phyloP scores from a whole-genome alignment of 2,113 vertebrate genomes.

The Megalops atlanticus region DNA sequence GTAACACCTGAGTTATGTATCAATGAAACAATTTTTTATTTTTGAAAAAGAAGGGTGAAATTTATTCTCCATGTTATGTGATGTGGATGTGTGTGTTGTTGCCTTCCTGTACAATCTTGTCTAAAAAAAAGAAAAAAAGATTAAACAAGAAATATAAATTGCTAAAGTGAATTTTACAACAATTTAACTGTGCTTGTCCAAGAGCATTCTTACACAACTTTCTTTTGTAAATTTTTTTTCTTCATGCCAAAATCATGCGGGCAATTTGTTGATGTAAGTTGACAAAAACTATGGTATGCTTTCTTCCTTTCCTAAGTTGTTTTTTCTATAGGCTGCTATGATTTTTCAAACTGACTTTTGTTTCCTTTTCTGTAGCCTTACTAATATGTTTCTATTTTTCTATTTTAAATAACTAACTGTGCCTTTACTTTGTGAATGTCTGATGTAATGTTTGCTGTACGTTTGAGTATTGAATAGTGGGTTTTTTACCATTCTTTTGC shows the following conservation, averaged over 20 bases:
- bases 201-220: slow-evolving; percentile 99
- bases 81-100: slow-evolving; percentile 99
- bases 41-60: slow-evolving; percentile 81
- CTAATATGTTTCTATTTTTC: slow-evolving; percentile 62
- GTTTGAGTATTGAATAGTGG: slow-evolving; percentile 41
- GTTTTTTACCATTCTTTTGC: slow-evolving; percentile 45
- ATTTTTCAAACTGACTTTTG: slow-evolving; percentile 67
- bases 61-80: slow-evolving; percentile 98
- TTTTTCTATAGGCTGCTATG: slow-evolving; percentile 70
- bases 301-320: slow-evolving; percentile 74
- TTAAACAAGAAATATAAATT: slow-evolving; percentile 62
- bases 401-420: slow-evolving; percentile 72
- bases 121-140: slow-evolving; percentile 75
- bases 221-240: slow-evolving; percentile 99
- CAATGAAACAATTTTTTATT: slow-evolving; percentile 56
- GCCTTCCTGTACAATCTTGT: slow-evolving; percentile 92
- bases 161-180: slow-evolving; percentile 80
- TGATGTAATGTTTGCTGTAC: slow-evolving; percentile 68
- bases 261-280: slow-evolving; percentile 99
- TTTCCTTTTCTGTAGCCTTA: slow-evolving; percentile 66
- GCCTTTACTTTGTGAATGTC: slow-evolving; percentile 80
- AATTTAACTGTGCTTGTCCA: slow-evolving; percentile 92
- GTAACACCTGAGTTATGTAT: slow-evolving; percentile 69
- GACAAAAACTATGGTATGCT: slow-evolving; percentile 92
- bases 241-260: slow-evolving; percentile 99